Conservation (phyloP, 1,140 invertebrate species). For the Neuroterus valhalla region DNA sequence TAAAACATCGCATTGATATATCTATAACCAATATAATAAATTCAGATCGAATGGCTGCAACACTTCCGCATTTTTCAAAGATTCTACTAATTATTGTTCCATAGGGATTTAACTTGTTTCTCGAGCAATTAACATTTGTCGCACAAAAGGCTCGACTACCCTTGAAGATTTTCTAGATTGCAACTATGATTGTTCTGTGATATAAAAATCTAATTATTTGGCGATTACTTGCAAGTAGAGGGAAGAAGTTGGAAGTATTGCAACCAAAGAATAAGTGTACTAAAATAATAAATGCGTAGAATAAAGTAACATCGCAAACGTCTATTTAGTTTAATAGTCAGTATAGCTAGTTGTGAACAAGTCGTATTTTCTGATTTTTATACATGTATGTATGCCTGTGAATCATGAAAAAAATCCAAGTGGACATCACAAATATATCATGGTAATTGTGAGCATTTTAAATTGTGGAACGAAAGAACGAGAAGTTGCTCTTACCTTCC, state of each 20-base stretch:
- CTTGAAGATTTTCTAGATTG: conserved; percentile 15
- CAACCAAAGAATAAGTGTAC: conserved; percentile 42
- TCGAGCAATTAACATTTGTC: conserved; percentile 6
- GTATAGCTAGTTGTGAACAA: conserved; percentile 39
- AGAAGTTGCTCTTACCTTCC: conserved; percentile 21
- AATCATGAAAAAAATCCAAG: conserved; percentile 3
- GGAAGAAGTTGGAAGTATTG: conserved; percentile 42
- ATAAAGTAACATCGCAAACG: conserved; percentile 37
- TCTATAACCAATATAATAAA: not conserved
- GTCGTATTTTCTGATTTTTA: conserved; percentile 50
- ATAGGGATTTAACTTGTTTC: not conserved
- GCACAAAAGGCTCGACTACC: conserved; percentile 24
- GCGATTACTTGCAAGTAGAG: conserved; percentile 20
- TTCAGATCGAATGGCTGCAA: conserved; percentile 31
- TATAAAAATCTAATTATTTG: conserved; percentile 23
- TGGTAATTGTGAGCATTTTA: conserved; percentile 5
- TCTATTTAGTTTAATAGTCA: conserved; percentile 42
- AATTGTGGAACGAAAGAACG: not conserved
- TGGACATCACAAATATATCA: conserved; percentile 3
- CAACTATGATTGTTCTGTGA: conserved; percentile 21
- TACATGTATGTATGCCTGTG: conserved; percentile 35
- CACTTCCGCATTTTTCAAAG: conserved; percentile 41
- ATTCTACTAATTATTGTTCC: not conserved
- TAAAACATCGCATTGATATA: conserved; percentile 21
- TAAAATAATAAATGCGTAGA: conserved; percentile 33